A percentile compares a stretch with the other conserved stretches of the same genome.
phyloP scores from a whole-genome alignment of 2,797 vertebrate genomes.

The Clamator glandarius region DNA sequence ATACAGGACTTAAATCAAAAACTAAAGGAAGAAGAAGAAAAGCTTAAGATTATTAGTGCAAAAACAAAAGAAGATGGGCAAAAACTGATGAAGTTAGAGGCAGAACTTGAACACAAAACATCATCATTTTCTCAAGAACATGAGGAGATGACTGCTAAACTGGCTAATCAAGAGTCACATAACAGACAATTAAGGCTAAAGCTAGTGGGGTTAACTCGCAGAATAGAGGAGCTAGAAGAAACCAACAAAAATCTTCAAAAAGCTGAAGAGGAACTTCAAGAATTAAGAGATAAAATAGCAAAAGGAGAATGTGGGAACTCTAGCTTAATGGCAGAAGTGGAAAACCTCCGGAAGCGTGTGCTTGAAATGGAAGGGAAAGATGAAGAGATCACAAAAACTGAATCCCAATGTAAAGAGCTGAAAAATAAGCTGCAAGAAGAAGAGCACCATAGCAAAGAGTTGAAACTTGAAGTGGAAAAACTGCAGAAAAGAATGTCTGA shows the following conservation, averaged over 20 bases:
- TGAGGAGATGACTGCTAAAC: conserved; percentile 89
- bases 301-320: conserved; percentile 91
- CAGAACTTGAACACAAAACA: conserved; percentile 86
- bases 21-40: conserved; percentile 88
- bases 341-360: conserved; percentile 91
- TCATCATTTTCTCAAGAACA: conserved; percentile 86
- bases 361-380: conserved; percentile 98
- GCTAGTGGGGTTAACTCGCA: conserved; percentile 81
- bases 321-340: conserved; percentile 90
- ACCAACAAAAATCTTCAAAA: conserved; percentile 86
- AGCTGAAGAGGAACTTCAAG: conserved; percentile 91
- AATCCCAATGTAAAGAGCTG: conserved; percentile 90
- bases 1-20: conserved; percentile 89
- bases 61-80: conserved; percentile 87
- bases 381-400: conserved; percentile 93
- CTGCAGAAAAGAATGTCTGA: conserved; percentile 92
- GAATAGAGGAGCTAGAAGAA: conserved; percentile 92
- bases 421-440: conserved; percentile 90
- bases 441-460: conserved; percentile 86
- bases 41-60: conserved; percentile 75
- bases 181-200: conserved; percentile 89
- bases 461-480: conserved; percentile 91
- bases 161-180: conserved; percentile 87
- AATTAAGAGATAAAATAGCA: conserved; percentile 91
- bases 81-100: conserved; percentile 88